Evolutionary conservation across 2,113 vertebrate genomes (phyloP).

Genomic region (Nesospiza acunhae): DNA sequence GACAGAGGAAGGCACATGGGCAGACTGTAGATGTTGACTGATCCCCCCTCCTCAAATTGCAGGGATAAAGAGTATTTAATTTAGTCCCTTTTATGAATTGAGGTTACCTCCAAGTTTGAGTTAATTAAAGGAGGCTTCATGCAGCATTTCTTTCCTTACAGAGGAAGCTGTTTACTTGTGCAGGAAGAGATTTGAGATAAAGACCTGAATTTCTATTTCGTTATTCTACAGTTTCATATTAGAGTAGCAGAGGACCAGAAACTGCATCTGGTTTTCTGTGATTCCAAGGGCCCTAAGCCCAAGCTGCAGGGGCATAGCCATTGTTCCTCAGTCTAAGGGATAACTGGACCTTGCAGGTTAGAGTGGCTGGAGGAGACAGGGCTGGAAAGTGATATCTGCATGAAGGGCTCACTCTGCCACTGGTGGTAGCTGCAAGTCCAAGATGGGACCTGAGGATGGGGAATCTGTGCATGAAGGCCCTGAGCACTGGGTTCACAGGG

Average conservation of each 20-base stretch:
- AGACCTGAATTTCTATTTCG: background rate
- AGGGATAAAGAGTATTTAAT: background rate
- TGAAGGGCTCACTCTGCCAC: fast-evolving
- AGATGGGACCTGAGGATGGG: background rate
- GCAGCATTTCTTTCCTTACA: background rate
- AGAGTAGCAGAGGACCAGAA: background rate
- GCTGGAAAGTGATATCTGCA: background rate
- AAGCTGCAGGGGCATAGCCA: background rate
- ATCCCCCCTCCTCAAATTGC: background rate
- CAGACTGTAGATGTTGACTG: background rate
- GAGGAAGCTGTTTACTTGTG: background rate
- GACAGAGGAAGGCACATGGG: background rate
- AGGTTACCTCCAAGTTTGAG: background rate
- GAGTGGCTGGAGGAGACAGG: background rate
- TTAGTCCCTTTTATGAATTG: background rate
- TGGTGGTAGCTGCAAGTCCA: background rate
- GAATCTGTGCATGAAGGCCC: background rate
- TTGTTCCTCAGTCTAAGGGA: background rate
- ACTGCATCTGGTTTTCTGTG: background rate
- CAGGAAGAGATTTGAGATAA: background rate
- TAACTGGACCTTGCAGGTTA: background rate
- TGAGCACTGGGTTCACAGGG: background rate
- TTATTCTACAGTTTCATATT: background rate
- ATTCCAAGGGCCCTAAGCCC: background rate
- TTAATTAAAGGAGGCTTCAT: background rate